Base-by-base conservation (phyloP, 2,113 vertebrate species). In the Oncorhynchus nerka region DNA sequence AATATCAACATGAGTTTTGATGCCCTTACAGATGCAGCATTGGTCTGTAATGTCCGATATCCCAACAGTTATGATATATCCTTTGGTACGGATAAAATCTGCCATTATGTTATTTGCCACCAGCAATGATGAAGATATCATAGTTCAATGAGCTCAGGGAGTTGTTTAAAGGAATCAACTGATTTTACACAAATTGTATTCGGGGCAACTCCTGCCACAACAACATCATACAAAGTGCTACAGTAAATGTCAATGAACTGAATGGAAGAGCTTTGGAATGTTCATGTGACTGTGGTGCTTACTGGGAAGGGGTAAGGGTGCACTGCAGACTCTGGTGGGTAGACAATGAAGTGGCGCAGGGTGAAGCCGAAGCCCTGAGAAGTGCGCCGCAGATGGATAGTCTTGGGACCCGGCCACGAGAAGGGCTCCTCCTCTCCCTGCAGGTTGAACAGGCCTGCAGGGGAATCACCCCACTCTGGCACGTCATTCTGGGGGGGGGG, bases 311-410 rank as follows among this genome's bases (percentile, higher is more conserved):
- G 93, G 88, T 91, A 92, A 15, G 51, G 16, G 2, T 97, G 95
- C 85, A 96, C 86, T 34, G 96, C 95, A 7, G 98, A 99, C 86
- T 99, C 97, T 0, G 97, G 98, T 3, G 98, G 98, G 81, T 99
- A 99, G 75, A 99, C 98, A 73, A 99, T 99, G 92, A 99, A 99
- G 91, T 99, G 98, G 28, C 98, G 94, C 88, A 99, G 93, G 20
- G 98, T 99, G 86, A 99, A 99, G 78, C 98, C 98, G 74, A 98
- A 99, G 20, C 98, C 98, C 75, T 95, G 94, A 72, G 95, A 91
- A 70, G 96, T 96, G 84, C 97, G 96, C 70, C 89, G 93, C 66
- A 99, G 88, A 55, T 82, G 76, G 0, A 99, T 93, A 0, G 93
- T 96, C 92, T 98, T 98, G 4, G 95, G 96, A 76, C 97, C 95